These are phyloP conservation scores for Geodia barretti DNA, from an alignment of 37 sponge, comb jelly and placozoan species.

Conservation along the genomic window DNA sequence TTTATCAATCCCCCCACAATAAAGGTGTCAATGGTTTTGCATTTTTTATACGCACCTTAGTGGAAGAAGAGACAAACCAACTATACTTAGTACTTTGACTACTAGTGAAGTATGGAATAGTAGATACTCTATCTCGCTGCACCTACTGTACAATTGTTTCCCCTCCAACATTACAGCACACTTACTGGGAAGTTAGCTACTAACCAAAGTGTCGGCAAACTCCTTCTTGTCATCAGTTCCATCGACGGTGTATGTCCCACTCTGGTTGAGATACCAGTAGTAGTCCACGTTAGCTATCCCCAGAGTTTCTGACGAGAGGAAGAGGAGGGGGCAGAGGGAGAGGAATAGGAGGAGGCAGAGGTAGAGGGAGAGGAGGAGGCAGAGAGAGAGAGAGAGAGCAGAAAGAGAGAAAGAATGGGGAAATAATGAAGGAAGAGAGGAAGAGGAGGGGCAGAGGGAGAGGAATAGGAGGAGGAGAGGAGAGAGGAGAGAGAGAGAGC, in stretches of 20 bases:
- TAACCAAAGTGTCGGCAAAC: slow-evolving; percentile 84
- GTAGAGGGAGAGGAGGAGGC: background rate
- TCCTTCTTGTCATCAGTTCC: slow-evolving; percentile 95
- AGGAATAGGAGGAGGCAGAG: background rate
- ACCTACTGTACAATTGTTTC: too few relatives aligned
- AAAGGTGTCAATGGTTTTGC: too few relatives aligned
- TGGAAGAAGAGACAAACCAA: too few relatives aligned
- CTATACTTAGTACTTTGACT: too few relatives aligned
- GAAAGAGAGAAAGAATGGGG: background rate
- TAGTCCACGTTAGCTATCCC: slow-evolving; percentile 94
- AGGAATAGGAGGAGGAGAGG: background rate
- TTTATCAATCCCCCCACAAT: too few relatives aligned
- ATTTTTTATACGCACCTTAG: too few relatives aligned
- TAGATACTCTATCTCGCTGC: background rate
- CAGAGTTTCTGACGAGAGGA: slow-evolving; percentile 60
- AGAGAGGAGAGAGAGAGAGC: background rate
- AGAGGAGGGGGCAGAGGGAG: background rate
- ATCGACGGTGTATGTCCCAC: slow-evolving; percentile 95
- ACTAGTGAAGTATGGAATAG: background rate
- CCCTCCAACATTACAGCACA: too few relatives aligned
- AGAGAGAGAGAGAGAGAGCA: background rate
- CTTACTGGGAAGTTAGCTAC: too few relatives aligned
- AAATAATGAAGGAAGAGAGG: background rate
- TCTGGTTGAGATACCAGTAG: slow-evolving; percentile 98
- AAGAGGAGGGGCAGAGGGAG: background rate